A percentile compares a stretch with the other conserved stretches of the same genome.
Conservation (phyloP, 1,140 invertebrate genomes). For the Rhopalosiphum maidis region DNA sequence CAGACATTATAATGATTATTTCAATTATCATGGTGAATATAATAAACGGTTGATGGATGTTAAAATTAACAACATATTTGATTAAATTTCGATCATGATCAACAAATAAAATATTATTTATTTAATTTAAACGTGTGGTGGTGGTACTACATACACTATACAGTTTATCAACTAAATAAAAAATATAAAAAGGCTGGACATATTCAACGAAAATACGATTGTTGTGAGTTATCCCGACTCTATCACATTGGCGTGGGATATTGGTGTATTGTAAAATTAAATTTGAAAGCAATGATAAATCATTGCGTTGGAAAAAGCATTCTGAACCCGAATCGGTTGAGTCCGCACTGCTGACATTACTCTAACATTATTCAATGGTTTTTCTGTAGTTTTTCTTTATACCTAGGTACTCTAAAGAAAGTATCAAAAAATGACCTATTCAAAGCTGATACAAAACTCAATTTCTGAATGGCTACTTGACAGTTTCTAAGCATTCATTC, state of each 20-base stretch:
- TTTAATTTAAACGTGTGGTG: neutral
- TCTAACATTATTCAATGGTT: neutral
- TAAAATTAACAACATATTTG: neutral
- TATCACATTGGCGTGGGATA: neutral
- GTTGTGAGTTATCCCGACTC: neutral
- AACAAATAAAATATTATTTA: neutral
- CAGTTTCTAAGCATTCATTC: neutral
- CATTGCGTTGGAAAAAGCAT: neutral
- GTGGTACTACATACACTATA: neutral
- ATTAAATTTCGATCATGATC: too few relatives aligned
- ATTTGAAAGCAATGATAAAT: neutral
- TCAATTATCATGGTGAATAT: neutral
- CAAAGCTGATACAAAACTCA: neutral
- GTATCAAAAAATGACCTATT: constrained; percentile 3
- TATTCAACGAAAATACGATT: neutral
- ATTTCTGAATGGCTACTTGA: neutral
- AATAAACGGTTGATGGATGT: neutral
- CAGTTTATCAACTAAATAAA: neutral
- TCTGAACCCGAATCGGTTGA: neutral
- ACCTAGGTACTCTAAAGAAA: neutral
- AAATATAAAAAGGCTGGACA: neutral
- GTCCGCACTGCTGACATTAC: neutral
- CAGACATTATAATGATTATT: neutral
- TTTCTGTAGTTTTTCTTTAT: neutral
- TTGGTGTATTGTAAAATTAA: neutral